A percentile compares a stretch with the other conserved stretches of the same genome.
Conservation (phyloP, 2,888 invertebrate species). For the Acleris laterana region DNA sequence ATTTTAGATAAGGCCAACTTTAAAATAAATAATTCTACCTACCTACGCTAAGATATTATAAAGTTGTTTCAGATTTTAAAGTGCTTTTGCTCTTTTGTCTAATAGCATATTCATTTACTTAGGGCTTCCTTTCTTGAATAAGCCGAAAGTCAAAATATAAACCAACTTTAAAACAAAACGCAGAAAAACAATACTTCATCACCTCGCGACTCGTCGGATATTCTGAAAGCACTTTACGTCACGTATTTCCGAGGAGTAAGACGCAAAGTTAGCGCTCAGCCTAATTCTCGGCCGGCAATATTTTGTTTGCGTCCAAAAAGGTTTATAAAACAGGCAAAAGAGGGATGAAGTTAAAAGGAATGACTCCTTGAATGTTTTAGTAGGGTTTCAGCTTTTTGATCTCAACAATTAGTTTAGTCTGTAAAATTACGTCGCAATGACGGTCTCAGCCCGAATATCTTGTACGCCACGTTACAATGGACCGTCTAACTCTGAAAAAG, state of each 20-base stretch:
- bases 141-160: constrained; percentile 40
- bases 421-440: constrained; percentile 10
- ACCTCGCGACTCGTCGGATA: constrained; percentile 17
- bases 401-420: constrained; percentile 24
- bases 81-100: constrained; percentile 44
- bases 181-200: constrained; percentile 45
- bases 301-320: constrained; percentile 28
- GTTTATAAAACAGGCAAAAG: constrained; percentile 25
- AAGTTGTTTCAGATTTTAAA: constrained; percentile 13
- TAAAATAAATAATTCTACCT: too few relatives aligned
- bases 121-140: constrained; percentile 37
- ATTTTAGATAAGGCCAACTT: too few relatives aligned
- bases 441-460: background rate
- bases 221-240: constrained; percentile 5
- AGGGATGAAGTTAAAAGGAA: constrained; percentile 31
- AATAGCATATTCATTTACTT: constrained; percentile 57
- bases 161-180: constrained; percentile 53
- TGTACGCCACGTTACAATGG: too few relatives aligned
- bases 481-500: too few relatives aligned
- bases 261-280: constrained; percentile 21
- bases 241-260: constrained; percentile 23
- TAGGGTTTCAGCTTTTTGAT: constrained; percentile 28
- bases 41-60: too few relatives aligned
- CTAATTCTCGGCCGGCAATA: constrained; percentile 28
- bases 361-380: constrained; percentile 27